Conservation (phyloP, 2,888 invertebrate genomes). For the Electrophaes corylata region DNA sequence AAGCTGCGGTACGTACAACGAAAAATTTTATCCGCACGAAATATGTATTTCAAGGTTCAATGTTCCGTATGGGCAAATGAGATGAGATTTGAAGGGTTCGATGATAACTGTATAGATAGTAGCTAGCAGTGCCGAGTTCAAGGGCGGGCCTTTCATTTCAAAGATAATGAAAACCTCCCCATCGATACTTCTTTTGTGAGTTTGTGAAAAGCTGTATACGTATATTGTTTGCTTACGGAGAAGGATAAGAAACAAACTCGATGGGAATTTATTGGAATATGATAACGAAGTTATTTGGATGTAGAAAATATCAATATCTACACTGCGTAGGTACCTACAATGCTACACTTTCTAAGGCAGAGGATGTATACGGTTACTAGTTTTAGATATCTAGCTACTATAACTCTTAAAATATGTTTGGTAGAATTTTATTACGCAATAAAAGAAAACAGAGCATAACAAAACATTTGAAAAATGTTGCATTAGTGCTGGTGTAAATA, state of each 20-base stretch:
- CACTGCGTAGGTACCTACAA: too few species aligned
- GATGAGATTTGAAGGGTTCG: constrained; percentile 13
- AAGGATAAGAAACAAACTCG: neutral
- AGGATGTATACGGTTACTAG: too few species aligned
- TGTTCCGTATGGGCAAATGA: constrained; percentile 9
- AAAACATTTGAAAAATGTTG: too few species aligned
- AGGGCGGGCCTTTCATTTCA: constrained; percentile 15
- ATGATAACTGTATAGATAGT: constrained; percentile 8
- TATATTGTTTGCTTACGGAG: neutral
- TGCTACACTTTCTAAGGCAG: too few species aligned
- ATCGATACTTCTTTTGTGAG: neutral
- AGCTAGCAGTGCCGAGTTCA: constrained; percentile 1
- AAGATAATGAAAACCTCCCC: constrained; percentile 6
- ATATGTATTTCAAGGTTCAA: constrained; percentile 22
- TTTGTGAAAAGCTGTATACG: neutral
- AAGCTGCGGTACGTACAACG: constrained; percentile 17
- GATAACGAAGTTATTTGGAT: too few species aligned
- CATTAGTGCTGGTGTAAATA: too few species aligned
- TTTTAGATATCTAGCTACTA: neutral
- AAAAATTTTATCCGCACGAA: constrained; percentile 18
- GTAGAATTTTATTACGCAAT: neutral
- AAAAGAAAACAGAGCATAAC: neutral
- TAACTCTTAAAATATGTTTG: neutral
- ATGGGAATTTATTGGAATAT: too few species aligned
- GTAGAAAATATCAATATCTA: too few species aligned